Evolutionary conservation across 2,113 vertebrate genomes (phyloP), one percentile per base, ranked within the genome.

Genomic region (Clarias gariepinus): DNA sequence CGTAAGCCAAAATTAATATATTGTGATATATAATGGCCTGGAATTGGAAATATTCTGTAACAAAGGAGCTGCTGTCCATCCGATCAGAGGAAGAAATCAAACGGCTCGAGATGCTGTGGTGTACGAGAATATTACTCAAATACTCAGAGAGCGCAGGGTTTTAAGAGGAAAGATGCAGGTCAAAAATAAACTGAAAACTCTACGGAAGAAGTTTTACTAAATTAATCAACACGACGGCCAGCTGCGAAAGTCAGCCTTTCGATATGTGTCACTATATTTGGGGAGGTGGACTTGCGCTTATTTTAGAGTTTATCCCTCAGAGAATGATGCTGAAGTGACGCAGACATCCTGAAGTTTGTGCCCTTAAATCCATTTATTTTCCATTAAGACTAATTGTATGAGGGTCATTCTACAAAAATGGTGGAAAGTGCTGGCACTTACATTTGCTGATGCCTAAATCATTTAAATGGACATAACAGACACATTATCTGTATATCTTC

Each of bases 291-390:
- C n/a, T n/a, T n/a, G n/a, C n/a, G n/a, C n/a, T n/a, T n/a, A n/a
- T n/a, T 52, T 52, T n/a, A 76, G 23, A 76, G 21, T 23, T 76
- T 23, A 2, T 25, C 23, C 73, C 41, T 53, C 73, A 0, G 73
- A 76, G 73, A 76, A 76, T 76, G 69, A 73, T 41, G 69, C 69
- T 73, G 69, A 73, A 41, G 33, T 73, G 69, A 73, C 12, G 23
- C 69, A 73, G 69, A 73, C 8, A 41, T 47, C 69, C 69, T 73
- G 33, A 73, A 73, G 69, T 23, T 41, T 23, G 33, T 41, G 69
- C 69, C 36, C 23, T 16, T 76, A 28, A 55, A 52, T 77, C 74
- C 74, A 77, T 77, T 28, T n/a, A n/a, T 25, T 52, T 52, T 52
- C 9, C 36, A 10, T 18, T 55, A n/a, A 12, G 5, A 74, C 4